These are phyloP conservation scores for Rhodinocichla rosea DNA, from an alignment of 2,113 vertebrate genomes.

Conservation along the genomic window DNA sequence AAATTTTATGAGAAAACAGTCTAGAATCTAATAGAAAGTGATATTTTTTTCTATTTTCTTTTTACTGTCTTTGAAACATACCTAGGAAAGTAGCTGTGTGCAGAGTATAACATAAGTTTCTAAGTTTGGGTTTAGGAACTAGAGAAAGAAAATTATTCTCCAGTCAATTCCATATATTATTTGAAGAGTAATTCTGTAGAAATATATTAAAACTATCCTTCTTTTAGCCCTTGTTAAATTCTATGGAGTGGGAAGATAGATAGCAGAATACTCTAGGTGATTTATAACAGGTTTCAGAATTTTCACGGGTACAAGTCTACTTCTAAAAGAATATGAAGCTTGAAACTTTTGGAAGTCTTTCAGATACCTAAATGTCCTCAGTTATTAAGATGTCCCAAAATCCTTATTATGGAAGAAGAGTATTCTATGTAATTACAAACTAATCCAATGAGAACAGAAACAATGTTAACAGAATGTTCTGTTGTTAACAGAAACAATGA, in stretches of 20 bases:
- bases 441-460: neutral
- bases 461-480: too few relatives aligned
- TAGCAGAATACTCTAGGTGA: neutral
- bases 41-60: neutral
- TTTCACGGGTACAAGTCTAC: neutral
- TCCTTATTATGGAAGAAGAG: neutral
- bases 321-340: neutral
- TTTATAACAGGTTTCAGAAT: neutral
- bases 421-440: neutral
- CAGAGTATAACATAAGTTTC: neutral
- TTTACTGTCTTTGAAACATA: neutral
- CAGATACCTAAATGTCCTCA: neutral
- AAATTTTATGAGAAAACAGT: neutral
- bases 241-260: fast-evolving
- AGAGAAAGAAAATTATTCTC: neutral
- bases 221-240: neutral
- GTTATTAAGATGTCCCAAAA: neutral
- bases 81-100: neutral
- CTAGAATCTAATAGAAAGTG: neutral
- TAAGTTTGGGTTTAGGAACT: neutral
- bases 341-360: neutral
- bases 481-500: neutral
- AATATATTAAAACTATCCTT: neutral
- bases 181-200: neutral
- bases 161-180: neutral